Percentiles rank a stretch among this genome's conserved stretches.
Evolutionary conservation across 2,113 vertebrate species (phyloP).

Genomic region (Aleadryas rufinucha): DNA sequence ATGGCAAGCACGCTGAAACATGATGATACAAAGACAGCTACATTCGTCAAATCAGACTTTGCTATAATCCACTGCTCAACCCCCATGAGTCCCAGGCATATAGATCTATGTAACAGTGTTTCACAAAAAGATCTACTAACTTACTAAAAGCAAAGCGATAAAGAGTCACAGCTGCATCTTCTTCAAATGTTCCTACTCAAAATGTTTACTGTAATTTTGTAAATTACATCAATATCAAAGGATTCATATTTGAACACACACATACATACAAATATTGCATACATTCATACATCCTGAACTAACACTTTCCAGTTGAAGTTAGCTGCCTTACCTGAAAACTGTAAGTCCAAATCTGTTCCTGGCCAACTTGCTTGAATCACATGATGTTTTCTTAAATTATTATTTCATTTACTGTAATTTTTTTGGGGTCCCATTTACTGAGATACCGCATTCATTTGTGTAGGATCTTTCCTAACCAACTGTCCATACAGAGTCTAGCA

Average conservation of each 20-base stretch:
- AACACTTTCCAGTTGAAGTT: not conserved
- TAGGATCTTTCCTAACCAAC: not conserved
- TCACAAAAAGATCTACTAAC: not conserved
- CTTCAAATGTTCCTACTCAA: not conserved
- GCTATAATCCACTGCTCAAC: not conserved
- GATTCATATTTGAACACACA: not conserved
- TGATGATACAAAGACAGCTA: not conserved
- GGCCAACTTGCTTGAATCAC: not conserved
- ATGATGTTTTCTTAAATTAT: not conserved
- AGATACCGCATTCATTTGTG: not conserved
- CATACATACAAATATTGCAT: not conserved
- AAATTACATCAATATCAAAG: not conserved
- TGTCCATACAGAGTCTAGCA: not conserved
- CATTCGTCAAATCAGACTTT: not conserved
- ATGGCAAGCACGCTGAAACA: not conserved
- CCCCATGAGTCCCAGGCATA: not conserved
- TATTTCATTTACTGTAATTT: not conserved
- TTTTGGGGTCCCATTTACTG: not conserved
- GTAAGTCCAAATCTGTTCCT: not conserved
- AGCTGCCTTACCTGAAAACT: not conserved
- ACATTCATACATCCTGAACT: not conserved
- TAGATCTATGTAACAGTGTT: not conserved
- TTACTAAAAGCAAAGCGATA: not conserved
- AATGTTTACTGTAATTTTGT: not conserved
- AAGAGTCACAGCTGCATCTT: not conserved